Conservation (phyloP, 1,140 invertebrate species). For the Myzus persicae region DNA sequence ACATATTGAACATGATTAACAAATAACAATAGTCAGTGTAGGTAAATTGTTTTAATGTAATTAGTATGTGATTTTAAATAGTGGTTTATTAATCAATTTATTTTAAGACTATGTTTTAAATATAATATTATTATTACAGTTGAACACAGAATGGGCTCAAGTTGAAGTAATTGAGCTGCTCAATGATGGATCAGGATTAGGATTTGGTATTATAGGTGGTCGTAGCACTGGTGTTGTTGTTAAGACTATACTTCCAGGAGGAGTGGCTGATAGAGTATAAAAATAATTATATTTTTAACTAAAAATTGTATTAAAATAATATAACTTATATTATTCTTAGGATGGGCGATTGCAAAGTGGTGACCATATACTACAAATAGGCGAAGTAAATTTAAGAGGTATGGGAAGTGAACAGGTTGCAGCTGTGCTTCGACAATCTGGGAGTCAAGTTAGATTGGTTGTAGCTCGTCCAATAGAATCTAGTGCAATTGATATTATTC, state of each 20-base stretch:
- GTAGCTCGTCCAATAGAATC: constrained; percentile 87
- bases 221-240: constrained; percentile 95
- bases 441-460: constrained; percentile 84
- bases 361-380: constrained; percentile 94
- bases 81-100: not conserved
- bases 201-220: constrained; percentile 95
- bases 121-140: constrained; percentile 66
- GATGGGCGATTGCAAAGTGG: constrained; percentile 88
- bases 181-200: constrained; percentile 85
- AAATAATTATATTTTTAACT: not conserved
- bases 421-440: constrained; percentile 86
- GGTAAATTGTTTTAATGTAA: not conserved
- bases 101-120: not conserved
- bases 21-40: not conserved
- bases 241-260: constrained; percentile 91
- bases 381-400: constrained; percentile 88
- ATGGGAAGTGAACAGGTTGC: constrained; percentile 94
- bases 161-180: constrained; percentile 87
- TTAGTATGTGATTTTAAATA: not conserved
- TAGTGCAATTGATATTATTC: constrained; percentile 68
- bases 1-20: not conserved
- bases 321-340: constrained; percentile 65
- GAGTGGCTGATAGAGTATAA: constrained; percentile 86
- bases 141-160: constrained; percentile 89
- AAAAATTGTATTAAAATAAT: not conserved